A percentile compares a stretch with the other conserved stretches of the same genome.
phyloP scores from a whole-genome alignment of 1,140 invertebrate genomes.

The Yoshiicerus persimilis region DNA sequence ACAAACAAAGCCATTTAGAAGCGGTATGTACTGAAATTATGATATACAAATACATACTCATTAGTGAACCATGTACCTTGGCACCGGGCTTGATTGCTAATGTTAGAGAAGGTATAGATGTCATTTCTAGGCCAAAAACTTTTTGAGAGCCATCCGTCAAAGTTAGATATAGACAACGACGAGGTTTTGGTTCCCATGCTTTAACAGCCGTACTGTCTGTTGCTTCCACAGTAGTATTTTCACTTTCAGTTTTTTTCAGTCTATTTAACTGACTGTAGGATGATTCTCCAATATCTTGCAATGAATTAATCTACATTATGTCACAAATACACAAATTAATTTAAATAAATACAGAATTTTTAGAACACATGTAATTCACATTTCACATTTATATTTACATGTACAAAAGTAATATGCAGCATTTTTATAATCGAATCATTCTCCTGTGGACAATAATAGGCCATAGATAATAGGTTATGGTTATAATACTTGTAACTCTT shows the following conservation, averaged over 20 bases:
- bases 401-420: too few species aligned
- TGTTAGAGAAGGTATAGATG: constrained; percentile 63
- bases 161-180: constrained; percentile 69
- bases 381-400: background rate
- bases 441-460: background rate
- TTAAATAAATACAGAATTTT: background rate
- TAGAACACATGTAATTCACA: background rate
- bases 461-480: background rate
- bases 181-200: constrained; percentile 58
- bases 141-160: constrained; percentile 75
- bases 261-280: constrained; percentile 66
- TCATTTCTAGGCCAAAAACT: constrained; percentile 72
- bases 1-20: too few species aligned
- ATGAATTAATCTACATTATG: constrained; percentile 56
- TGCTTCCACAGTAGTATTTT: constrained; percentile 56
- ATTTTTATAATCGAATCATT: too few species aligned
- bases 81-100: constrained; percentile 64
- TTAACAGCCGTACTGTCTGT: constrained; percentile 55
- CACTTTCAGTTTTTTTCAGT: constrained; percentile 61
- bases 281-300: constrained; percentile 63
- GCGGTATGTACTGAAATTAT: too few species aligned
- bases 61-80: too few species aligned
- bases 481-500: background rate
- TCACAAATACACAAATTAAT: background rate
- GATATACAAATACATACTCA: too few species aligned